Conservation (phyloP, 2,888 invertebrate genomes). For the Drosophila austrosaltans region DNA sequence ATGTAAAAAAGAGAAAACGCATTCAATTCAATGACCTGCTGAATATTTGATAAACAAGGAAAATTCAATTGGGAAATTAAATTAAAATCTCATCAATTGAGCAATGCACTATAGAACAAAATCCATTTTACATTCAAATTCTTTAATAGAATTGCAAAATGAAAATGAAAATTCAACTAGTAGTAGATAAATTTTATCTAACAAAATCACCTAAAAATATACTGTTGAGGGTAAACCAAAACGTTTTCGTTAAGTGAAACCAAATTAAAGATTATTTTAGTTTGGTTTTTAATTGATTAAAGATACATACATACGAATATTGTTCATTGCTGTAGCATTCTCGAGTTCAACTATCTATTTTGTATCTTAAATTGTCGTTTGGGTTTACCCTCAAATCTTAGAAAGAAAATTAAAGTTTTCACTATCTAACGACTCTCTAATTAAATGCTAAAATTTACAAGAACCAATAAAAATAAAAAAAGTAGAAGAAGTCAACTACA, state of each 20-base stretch:
- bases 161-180: not conserved
- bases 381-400: no score
- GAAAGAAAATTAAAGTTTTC: not conserved
- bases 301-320: no score
- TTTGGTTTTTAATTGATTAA: no score
- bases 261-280: no score
- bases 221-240: not conserved
- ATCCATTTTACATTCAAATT: not conserved
- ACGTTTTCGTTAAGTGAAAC: not conserved
- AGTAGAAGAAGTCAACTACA: not conserved
- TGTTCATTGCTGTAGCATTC: no score
- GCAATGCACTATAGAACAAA: not conserved
- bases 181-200: not conserved
- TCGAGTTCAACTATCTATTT: no score
- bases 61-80: constrained; percentile 10
- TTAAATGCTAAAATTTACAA: not conserved
- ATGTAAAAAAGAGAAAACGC: not conserved
- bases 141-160: not conserved
- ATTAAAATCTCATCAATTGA: constrained; percentile 2
- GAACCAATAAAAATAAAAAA: constrained; percentile 20
- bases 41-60: not conserved
- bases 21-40: not conserved
- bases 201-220: not conserved
- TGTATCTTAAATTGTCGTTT: no score
- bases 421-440: not conserved